Evolutionary conservation across 2,797 vertebrate species (phyloP).

Genomic region (Lindbergichthys nudifrons): DNA sequence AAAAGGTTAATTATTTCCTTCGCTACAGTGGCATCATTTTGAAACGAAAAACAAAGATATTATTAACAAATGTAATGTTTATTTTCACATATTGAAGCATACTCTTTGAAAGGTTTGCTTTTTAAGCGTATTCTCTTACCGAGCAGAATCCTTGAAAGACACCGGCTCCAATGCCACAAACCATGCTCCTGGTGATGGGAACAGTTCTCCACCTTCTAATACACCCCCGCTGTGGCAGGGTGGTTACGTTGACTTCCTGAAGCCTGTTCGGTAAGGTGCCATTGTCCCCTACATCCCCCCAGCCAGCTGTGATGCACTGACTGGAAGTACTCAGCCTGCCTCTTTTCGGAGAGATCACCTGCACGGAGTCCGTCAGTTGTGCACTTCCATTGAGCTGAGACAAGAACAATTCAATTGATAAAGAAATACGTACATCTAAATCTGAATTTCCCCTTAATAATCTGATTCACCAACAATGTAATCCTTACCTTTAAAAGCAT

Average conservation of each 20-base stretch:
- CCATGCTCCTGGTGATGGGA: slow-evolving; percentile 57
- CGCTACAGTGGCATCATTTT: too few species aligned
- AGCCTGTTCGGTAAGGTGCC: slow-evolving; percentile 62
- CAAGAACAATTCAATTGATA: not conserved
- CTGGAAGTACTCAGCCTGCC: not conserved
- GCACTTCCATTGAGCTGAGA: slow-evolving; percentile 66
- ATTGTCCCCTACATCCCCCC: slow-evolving; percentile 75
- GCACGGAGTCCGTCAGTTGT: slow-evolving; percentile 62
- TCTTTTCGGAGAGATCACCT: slow-evolving; percentile 61
- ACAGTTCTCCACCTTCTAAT: slow-evolving; percentile 37
- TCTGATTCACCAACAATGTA: not conserved
- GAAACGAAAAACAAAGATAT: too few species aligned
- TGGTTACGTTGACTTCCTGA: slow-evolving; percentile 79
- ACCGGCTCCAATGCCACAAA: slow-evolving; percentile 61
- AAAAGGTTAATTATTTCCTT: too few species aligned
- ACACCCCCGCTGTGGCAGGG: slow-evolving; percentile 44
- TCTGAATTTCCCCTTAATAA: too few species aligned
- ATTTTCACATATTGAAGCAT: not conserved
- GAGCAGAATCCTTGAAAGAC: slow-evolving; percentile 73
- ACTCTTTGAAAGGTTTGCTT: not conserved
- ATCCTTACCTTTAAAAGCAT: slow-evolving; percentile 79
- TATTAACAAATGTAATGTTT: too few species aligned
- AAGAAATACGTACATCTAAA: slow-evolving; percentile 1
- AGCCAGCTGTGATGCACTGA: slow-evolving; percentile 74
- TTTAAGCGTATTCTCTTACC: slow-evolving; percentile 48